Evolutionary conservation across 2,797 vertebrate species (phyloP), one percentile per base, ranked within the genome.

Genomic region (Anguilla anguilla): DNA sequence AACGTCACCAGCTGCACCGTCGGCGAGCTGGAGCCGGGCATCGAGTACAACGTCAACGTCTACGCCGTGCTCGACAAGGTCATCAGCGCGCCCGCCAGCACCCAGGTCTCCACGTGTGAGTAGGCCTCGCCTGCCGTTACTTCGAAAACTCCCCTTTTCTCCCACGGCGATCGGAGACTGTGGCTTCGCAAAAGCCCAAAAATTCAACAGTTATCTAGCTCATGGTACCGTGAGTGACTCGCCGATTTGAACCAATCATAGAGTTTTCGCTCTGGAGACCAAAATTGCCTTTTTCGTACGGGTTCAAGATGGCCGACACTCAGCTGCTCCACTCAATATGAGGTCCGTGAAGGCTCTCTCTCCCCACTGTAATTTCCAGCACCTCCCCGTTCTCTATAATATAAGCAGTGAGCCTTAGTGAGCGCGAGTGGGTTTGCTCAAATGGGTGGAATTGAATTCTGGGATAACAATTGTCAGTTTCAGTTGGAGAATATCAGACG

Each of bases 11-110:
- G 95, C 87, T 97, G 96, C 94, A 96, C 94, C 91, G 96, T 99
- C 94, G 93, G 90, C 0, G 97, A 97, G 55, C 95, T 99, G 92
- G 97, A 98, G 89, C 97, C 98, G 0, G 98, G 98, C 17, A 89
- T 98, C 85, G 97, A 97, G 92, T 99, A 99, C 96, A 98, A 97
- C 91, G 94, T 99, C 95, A 98, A 97, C 25, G 90, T 99, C 93
- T 98, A 97, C 0, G 96, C 98, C 0, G 97, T 98, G 92, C 97
- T 99, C 90, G 97, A 98, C 88, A 97, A 96, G 2, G 93, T 95
- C 90, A 96, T 97, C 96, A 99, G 99, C 86, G 92, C 94, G 72
- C 98, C 99, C 0, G 93, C 96, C 88, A 97, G 95, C 89, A 95
- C 97, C 90, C 96, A 96, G 86, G 97, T 97, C 90, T 97, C 97